Percentiles rank a stretch among this genome's conserved stretches.
These are phyloP conservation scores for Patiria miniata DNA, from an alignment of 35 echinoderm and acorn worm genomes.

Conservation along the genomic window DNA sequence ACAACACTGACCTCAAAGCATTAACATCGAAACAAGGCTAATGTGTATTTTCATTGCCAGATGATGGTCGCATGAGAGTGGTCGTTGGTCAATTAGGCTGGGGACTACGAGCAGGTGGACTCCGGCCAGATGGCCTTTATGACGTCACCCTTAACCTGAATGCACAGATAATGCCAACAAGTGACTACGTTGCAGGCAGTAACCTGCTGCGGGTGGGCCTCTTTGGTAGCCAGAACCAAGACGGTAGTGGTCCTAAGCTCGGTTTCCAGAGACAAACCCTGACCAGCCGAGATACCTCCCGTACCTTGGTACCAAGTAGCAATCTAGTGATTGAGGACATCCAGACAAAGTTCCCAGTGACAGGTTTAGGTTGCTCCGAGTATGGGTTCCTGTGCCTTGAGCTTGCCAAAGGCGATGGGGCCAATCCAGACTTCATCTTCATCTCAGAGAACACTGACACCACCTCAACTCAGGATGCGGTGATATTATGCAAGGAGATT, in stretches of 20 bases:
- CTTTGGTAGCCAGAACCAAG: conserved; percentile 73
- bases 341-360: conserved; percentile 35
- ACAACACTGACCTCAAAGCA: no score
- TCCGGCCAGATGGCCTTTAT: background rate
- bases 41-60: background rate
- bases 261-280: conserved; percentile 33
- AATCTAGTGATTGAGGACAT: conserved; percentile 28
- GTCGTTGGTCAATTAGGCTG: background rate
- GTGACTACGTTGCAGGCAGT: conserved; percentile 52
- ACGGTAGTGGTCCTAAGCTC: conserved; percentile 67
- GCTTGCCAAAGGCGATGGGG: conserved; percentile 36
- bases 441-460: conserved; percentile 11
- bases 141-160: background rate
- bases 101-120: background rate
- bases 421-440: conserved; percentile 46
- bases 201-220: conserved; percentile 79
- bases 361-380: conserved; percentile 17
- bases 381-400: conserved; percentile 43
- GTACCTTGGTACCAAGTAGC: background rate
- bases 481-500: background rate
- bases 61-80: background rate
- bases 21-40: no score
- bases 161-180: background rate
- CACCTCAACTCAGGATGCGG: background rate
- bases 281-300: background rate